These are phyloP conservation scores for Araneus ventricosus DNA, from an alignment of 1,140 invertebrate genomes.

Conservation along the genomic window DNA sequence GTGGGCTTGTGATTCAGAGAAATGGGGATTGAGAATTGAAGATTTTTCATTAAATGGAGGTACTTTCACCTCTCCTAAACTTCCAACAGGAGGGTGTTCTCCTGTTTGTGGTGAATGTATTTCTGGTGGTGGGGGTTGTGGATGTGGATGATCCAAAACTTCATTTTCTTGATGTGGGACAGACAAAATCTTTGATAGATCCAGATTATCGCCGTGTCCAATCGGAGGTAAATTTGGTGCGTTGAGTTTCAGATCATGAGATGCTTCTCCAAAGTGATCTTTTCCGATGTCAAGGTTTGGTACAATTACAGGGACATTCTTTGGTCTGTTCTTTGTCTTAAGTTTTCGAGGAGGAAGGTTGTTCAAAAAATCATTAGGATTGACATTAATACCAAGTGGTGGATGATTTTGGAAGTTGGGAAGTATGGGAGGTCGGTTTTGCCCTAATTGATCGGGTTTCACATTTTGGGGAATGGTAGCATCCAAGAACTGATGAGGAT, in stretches of 20 bases:
- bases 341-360: slow-evolving; percentile 50
- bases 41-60: background rate
- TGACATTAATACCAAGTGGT: slow-evolving; percentile 33
- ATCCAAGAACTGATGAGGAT: slow-evolving; percentile 36
- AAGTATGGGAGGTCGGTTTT: slow-evolving; percentile 53
- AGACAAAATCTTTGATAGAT: slow-evolving; percentile 47
- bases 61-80: background rate
- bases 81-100: background rate
- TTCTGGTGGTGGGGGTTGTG: background rate
- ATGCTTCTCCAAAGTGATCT: background rate
- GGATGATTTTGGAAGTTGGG: slow-evolving; percentile 65
- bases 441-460: slow-evolving; percentile 58
- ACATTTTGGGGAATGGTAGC: slow-evolving; percentile 53
- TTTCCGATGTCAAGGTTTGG: slow-evolving; percentile 36
- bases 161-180: slow-evolving; percentile 49
- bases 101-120: background rate
- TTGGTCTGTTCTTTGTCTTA: slow-evolving; percentile 50
- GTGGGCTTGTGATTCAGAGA: background rate
- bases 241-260: slow-evolving; percentile 30
- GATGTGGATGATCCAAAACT: slow-evolving; percentile 18
- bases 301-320: slow-evolving; percentile 37
- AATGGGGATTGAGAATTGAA: background rate
- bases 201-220: slow-evolving; percentile 11
- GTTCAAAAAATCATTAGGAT: slow-evolving; percentile 62
- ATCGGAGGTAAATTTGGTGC: slow-evolving; percentile 45